Conservation (phyloP, 1,140 invertebrate genomes). For the Dinoponera quadriceps region DNA sequence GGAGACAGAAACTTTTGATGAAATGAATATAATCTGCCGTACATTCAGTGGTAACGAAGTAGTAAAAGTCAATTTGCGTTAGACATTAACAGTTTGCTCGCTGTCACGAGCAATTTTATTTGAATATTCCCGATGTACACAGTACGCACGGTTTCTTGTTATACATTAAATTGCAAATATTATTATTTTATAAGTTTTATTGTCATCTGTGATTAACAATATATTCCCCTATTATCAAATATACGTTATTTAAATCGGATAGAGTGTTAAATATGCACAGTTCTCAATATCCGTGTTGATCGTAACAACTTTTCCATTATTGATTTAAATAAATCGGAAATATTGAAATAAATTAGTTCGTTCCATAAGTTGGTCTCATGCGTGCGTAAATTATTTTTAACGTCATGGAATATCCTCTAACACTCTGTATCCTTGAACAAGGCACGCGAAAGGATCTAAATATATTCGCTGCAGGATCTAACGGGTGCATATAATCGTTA, state of each 20-base stretch:
- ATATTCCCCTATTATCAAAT: background rate
- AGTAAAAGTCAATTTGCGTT: slow-evolving; percentile 15
- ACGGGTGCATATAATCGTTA: slow-evolving; percentile 29
- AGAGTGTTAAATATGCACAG: background rate
- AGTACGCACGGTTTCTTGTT: background rate
- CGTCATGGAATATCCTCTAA: background rate
- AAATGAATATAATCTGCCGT: slow-evolving; percentile 3
- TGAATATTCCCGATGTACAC: background rate
- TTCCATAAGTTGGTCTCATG: slow-evolving; percentile 2
- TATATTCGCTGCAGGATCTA: slow-evolving; percentile 1
- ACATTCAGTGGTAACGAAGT: slow-evolving; percentile 1
- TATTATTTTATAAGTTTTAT: background rate
- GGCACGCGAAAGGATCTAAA: background rate
- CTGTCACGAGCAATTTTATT: background rate
- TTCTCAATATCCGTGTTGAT: background rate
- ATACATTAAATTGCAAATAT: background rate
- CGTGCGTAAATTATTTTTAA: background rate
- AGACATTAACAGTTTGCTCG: background rate
- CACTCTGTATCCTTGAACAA: slow-evolving; percentile 15
- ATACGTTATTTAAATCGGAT: background rate
- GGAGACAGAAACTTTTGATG: background rate
- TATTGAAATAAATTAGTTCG: background rate
- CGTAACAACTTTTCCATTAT: background rate
- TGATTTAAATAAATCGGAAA: background rate
- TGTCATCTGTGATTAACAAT: background rate